Conservation (phyloP, 2,888 invertebrate species). For the Neuroscelio doddi region DNA sequence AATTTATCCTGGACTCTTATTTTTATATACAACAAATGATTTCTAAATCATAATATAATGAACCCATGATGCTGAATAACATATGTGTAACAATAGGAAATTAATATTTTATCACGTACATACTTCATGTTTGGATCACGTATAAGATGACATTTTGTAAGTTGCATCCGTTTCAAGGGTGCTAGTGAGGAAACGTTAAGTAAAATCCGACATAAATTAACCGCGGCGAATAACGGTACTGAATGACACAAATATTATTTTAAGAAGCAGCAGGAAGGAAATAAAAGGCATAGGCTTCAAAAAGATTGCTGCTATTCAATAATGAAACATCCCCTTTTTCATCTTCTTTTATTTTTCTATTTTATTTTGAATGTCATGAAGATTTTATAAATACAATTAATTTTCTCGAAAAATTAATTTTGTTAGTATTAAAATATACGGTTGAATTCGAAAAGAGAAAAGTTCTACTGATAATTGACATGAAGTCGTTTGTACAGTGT, state of each 20-base stretch:
- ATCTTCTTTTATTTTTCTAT: conserved; percentile 37
- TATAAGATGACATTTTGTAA: not conserved
- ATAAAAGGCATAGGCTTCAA: conserved; percentile 9
- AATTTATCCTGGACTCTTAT: too few relatives aligned
- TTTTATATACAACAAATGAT: too few relatives aligned
- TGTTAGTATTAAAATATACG: too few relatives aligned
- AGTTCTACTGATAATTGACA: conserved; percentile 59
- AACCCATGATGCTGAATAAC: too few relatives aligned
- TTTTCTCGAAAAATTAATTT: not conserved
- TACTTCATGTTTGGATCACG: conserved; percentile 5
- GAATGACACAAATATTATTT: conserved; percentile 60
- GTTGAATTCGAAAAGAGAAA: conserved; percentile 53
- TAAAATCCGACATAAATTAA: conserved; percentile 57
- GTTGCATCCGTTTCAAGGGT: not conserved
- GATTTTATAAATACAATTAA: too few relatives aligned
- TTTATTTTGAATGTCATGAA: not conserved
- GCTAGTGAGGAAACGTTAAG: conserved; percentile 30
- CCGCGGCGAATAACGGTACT: conserved; percentile 37
- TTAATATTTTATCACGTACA: conserved; percentile 3
- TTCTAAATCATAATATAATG: too few relatives aligned
- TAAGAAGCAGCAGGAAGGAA: conserved; percentile 26
- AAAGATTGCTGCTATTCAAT: conserved; percentile 50
- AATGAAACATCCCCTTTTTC: conserved; percentile 60
- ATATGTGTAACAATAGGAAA: too few relatives aligned
- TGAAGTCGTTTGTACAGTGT: conserved; percentile 59